A percentile compares a stretch with the other conserved stretches of the same genome.
Evolutionary conservation across 1,140 invertebrate genomes (phyloP).

Genomic region (Drosophila rhopaloa): DNA sequence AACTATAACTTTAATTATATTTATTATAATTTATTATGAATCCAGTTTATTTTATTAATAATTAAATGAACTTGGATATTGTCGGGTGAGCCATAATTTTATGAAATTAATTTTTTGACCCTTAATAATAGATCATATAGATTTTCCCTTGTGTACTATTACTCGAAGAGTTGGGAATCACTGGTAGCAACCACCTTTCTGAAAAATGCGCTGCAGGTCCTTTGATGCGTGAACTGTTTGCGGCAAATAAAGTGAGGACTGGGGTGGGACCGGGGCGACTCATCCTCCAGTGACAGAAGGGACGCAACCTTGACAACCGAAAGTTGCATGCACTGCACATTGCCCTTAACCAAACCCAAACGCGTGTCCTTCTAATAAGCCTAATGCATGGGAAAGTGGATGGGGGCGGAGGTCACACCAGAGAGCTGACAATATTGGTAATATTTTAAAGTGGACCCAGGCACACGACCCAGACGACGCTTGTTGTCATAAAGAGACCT

Average conservation of each 20-base stretch:
- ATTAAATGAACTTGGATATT: background rate
- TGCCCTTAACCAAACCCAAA: slow-evolving; percentile 35
- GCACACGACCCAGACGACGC: slow-evolving; percentile 61
- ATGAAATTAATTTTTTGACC: background rate
- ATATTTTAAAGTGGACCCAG: slow-evolving; percentile 74
- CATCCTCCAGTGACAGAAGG: slow-evolving; percentile 17
- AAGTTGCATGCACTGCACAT: slow-evolving; percentile 56
- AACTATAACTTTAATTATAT: background rate
- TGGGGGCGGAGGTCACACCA: slow-evolving; percentile 56
- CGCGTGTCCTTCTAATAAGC: slow-evolving; percentile 78
- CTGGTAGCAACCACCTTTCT: slow-evolving; percentile 23
- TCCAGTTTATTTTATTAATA: no score
- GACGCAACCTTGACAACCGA: slow-evolving; percentile 66
- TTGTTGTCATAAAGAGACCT: slow-evolving; percentile 74
- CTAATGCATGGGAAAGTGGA: slow-evolving; percentile 65
- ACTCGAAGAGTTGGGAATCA: background rate
- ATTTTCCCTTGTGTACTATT: slow-evolving; percentile 5
- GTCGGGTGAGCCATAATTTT: background rate
- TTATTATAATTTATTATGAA: no score
- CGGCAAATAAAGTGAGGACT: slow-evolving; percentile 31
- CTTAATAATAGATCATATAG: no score
- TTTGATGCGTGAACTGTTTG: slow-evolving; percentile 73
- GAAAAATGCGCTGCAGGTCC: slow-evolving; percentile 59
- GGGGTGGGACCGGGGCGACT: slow-evolving; percentile 11
- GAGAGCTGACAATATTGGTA: slow-evolving; percentile 75